Conservation (phyloP, 2,888 invertebrate species). For the Craniophora ligustri region DNA sequence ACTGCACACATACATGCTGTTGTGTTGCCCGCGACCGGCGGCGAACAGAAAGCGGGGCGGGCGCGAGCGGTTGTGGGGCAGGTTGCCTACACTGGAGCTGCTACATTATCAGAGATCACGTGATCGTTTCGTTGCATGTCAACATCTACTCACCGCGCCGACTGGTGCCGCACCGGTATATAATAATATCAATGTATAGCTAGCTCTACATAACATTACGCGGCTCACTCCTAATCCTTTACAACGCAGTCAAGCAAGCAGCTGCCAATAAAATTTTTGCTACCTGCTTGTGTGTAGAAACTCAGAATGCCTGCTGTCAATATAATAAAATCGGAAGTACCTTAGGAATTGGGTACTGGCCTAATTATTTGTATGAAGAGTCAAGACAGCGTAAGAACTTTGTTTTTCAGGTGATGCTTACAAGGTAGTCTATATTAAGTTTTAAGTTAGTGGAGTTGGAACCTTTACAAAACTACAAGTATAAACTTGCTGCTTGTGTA, state of each 20-base stretch:
- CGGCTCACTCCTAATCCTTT: conserved; percentile 21
- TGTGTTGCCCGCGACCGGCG: conserved; percentile 60
- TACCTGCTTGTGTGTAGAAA: background rate
- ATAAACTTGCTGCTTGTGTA: no score
- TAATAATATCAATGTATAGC: conserved; percentile 33
- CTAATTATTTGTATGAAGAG: background rate
- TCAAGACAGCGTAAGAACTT: background rate
- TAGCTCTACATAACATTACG: conserved; percentile 25
- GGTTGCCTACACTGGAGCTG: conserved; percentile 70
- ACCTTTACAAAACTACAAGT: no score
- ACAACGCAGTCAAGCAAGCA: conserved; percentile 3
- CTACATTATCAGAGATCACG: conserved; percentile 72
- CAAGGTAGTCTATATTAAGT: no score
- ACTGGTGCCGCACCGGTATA: conserved; percentile 48
- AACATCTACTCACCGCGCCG: conserved; percentile 56
- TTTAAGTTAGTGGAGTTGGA: no score
- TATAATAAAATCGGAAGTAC: background rate
- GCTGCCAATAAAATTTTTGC: background rate
- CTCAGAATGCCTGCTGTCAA: background rate
- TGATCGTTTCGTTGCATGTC: conserved; percentile 65
- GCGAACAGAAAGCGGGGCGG: conserved; percentile 62
- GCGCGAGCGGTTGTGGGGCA: conserved; percentile 64
- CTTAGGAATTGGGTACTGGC: background rate
- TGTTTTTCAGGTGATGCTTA: background rate
- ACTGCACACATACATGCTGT: conserved; percentile 64